Evolutionary conservation across 1,140 invertebrate genomes (phyloP), one percentile per base, ranked within the genome.

Genomic region (Drosophila miranda): DNA sequence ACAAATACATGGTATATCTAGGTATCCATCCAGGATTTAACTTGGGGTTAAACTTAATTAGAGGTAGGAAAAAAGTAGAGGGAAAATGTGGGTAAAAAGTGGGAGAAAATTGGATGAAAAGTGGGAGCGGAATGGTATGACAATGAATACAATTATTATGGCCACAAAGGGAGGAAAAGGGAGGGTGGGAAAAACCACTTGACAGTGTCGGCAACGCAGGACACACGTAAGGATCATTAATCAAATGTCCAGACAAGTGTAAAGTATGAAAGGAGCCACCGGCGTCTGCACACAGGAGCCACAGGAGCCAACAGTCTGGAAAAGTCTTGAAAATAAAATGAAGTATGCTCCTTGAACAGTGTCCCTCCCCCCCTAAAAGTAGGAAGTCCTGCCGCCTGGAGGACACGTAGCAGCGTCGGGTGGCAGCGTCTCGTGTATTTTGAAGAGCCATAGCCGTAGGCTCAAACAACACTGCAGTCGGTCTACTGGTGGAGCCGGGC

Each of bases 191-290:
- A 44, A 74, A 55, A 78, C 66, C 55, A 60, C 30, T 30, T 30
- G 30, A 30, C 8, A 78, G 70, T 50, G 57, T 48, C 55, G 54
- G 72, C 34, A 13, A 21, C 38, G 51, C 43, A 55, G 63, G 61
- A 75, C 34, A 38, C 82, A 87, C 82, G 70, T 75, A 87, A 87
- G 82, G 75, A 88, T 87, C 82, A 87, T 87, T 87, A 87, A 87
- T 87, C 82, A 87, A 87, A 87, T 87, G 82, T 87, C 82, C 82
- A 87, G 82, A 87, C 82, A 82, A 87, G 81, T 82, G 78, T 87
- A 83, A 83, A 83, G 79, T 75, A 83, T 75, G 60, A 83, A 62
- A 41, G 73, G 50, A 70, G 64, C 19, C 72, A 44, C 41, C 51
- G 34, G 4, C 34, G 34, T 26, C 34, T 11, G 0, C 34, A 13